phyloP scores from a whole-genome alignment of 1,140 invertebrate genomes.

The Eriosoma lanigerum region DNA sequence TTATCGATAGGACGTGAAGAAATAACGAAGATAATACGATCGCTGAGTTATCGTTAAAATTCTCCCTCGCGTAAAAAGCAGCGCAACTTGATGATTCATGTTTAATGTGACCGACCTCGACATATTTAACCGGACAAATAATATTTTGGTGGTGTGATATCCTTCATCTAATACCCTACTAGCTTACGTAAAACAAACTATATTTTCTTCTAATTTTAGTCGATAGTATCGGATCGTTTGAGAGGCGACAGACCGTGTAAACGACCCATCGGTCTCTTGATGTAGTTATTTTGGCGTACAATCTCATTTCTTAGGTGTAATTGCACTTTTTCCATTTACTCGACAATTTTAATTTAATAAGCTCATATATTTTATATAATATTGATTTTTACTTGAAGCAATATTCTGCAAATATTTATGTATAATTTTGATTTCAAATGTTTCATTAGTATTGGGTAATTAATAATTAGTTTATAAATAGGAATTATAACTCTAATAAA shows the following conservation, averaged over 20 bases:
- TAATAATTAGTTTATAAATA: too few species aligned
- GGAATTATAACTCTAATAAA: too few species aligned
- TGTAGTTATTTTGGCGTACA: background rate
- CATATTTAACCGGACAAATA: slow-evolving; percentile 22
- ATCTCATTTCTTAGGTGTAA: background rate
- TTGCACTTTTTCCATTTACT: background rate
- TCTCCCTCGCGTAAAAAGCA: background rate
- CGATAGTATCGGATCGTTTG: background rate
- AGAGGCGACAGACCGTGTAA: background rate
- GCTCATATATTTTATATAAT: too few species aligned
- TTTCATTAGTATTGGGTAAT: too few species aligned
- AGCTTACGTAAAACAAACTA: background rate
- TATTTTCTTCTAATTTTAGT: slow-evolving; percentile 25
- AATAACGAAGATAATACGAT: slow-evolving; percentile 23
- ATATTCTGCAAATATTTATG: too few species aligned
- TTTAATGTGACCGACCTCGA: slow-evolving; percentile 20
- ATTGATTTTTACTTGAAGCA: too few species aligned
- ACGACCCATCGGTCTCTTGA: background rate
- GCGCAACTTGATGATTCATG: slow-evolving; percentile 5
- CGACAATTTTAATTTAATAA: background rate
- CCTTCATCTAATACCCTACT: background rate
- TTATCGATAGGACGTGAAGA: background rate
- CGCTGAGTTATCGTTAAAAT: slow-evolving; percentile 23
- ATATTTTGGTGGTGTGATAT: background rate
- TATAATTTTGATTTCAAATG: too few species aligned